phyloP scores from a whole-genome alignment of 2,888 invertebrate genomes.

The Sphinx pinastri region DNA sequence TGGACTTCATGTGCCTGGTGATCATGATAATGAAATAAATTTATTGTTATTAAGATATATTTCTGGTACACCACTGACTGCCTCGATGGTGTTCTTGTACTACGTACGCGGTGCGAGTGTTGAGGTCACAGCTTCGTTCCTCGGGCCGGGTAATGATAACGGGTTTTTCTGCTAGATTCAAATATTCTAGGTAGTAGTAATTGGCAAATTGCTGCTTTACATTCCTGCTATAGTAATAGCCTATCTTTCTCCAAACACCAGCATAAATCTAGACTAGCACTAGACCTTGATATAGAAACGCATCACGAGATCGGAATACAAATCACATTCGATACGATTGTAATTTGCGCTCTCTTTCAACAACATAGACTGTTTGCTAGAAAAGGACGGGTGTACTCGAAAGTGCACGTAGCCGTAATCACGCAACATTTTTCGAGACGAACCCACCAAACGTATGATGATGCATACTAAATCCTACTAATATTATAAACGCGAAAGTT shows the following conservation, averaged over 20 bases:
- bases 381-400: neutral
- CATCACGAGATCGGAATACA: constrained; percentile 8
- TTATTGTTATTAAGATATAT: too few species aligned
- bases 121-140: too few species aligned
- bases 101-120: too few species aligned
- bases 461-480: neutral
- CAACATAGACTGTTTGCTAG: neutral
- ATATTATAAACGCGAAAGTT: too few species aligned
- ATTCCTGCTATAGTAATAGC: neutral
- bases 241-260: neutral
- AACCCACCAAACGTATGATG: constrained; percentile 13
- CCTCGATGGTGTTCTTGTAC: too few species aligned
- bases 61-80: too few species aligned
- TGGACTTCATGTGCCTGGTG: too few species aligned
- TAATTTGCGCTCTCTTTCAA: neutral
- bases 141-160: too few species aligned
- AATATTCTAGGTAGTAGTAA: too few species aligned
- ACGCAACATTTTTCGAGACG: constrained; percentile 10
- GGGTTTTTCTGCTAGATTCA: too few species aligned
- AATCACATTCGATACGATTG: neutral
- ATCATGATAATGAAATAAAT: too few species aligned
- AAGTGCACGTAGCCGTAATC: constrained; percentile 1
- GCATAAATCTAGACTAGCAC: constrained; percentile 1
- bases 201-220: too few species aligned
- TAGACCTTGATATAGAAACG: constrained; percentile 13